phyloP scores from a whole-genome alignment of 2,113 vertebrate genomes.

The Cacatua alba region DNA sequence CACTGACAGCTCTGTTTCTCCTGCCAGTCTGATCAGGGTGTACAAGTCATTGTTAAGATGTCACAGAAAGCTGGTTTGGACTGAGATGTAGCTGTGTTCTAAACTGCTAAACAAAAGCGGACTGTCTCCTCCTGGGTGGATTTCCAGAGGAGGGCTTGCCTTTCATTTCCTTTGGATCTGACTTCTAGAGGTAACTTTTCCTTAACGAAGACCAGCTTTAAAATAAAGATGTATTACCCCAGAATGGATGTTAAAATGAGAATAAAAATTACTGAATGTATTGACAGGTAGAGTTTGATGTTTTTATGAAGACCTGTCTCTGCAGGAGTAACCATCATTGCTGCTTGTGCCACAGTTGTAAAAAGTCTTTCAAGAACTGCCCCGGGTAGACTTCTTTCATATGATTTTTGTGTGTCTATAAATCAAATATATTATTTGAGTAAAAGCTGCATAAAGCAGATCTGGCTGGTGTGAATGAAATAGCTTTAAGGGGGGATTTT shows the following conservation, averaged over 20 bases:
- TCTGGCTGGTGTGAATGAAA: not conserved
- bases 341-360: not conserved
- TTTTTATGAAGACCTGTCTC: conserved; percentile 37
- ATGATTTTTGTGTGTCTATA: not conserved
- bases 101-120: not conserved
- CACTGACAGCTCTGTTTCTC: not conserved
- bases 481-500: not conserved
- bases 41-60: not conserved
- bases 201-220: not conserved
- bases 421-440: conserved; percentile 5
- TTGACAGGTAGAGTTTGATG: conserved; percentile 2
- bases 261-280: not conserved
- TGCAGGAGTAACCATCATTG: not conserved
- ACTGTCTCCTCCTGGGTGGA: not conserved
- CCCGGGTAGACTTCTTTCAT: not conserved
- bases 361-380: not conserved
- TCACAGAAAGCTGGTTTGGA: not conserved
- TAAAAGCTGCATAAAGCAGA: not conserved
- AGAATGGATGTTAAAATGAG: not conserved
- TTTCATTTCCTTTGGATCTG: conserved; percentile 26
- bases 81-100: not conserved
- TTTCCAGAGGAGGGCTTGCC: conserved; percentile 26
- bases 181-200: not conserved
- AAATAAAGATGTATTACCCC: not conserved
- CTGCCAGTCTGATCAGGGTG: not conserved